Evolutionary conservation across 1,140 invertebrate genomes (phyloP), one percentile per base, ranked within the genome.

Genomic region (Drosophila carrolli): DNA sequence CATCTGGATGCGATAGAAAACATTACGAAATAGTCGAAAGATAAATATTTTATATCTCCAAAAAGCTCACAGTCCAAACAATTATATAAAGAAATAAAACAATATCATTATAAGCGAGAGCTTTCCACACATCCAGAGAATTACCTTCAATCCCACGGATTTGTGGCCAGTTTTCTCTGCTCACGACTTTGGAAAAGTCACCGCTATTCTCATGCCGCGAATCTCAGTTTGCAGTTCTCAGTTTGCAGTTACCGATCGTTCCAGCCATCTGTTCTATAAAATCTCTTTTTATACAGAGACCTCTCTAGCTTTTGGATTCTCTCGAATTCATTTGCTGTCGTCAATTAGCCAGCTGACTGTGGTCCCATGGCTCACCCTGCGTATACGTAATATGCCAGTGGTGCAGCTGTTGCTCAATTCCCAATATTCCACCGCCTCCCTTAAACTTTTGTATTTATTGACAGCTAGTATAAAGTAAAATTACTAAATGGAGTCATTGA

Each of bases 131-230:
- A 72, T 75, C 55, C 79, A 78, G 63, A 67, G 48, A 40, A 75
- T 89, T 77, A 84, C 84, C 84, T 89, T 89, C 84, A 81, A 48
- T 56, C 58, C 59, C 13, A 50, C 38, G 70, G 67, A 72, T 78
- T 56, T 47, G 48, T 76, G 50, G 50, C 50, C 50, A 53, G 50
- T 16, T 53, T 23, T 43, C 47, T 61, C 48, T 56, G 43, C 76
- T 78, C 76, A 78, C 57, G 76, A 78, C 76, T 78, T 78, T 78
- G 76, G 50, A 84, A 78, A 78, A 80, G 77, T 77, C 68, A 78
- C 32, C 74, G 61, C 54, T 56, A 81, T 63, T 63, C 43, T 76
- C 47, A 72, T 47, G 41, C 51, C 56, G 38, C 38, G 47, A 38
- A 40, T 71, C 62, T 66, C 62, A n/a, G 41, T 67, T 50, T 75